Percentiles rank a stretch among this genome's conserved stretches.
These are phyloP conservation scores for Atta cephalotes DNA, from an alignment of 1,140 invertebrate species.

Conservation along the genomic window DNA sequence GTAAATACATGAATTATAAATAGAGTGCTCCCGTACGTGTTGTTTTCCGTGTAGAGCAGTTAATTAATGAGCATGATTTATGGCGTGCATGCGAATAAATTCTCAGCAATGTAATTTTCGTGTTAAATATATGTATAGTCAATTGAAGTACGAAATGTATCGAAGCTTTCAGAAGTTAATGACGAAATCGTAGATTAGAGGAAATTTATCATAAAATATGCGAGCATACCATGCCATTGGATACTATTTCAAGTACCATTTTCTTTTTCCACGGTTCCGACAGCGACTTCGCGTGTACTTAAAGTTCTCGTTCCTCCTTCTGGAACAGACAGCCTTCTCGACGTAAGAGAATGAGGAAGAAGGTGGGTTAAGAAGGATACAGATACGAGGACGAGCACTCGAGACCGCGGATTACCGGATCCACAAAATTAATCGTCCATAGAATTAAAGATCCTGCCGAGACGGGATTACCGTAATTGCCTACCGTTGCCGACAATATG, in stretches of 20 bases:
- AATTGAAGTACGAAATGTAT: background rate
- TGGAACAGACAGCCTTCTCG: no score
- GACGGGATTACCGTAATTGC: conserved; percentile 56
- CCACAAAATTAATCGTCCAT: conserved; percentile 57
- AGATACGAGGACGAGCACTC: conserved; percentile 4
- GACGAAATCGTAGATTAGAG: conserved; percentile 21
- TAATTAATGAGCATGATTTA: conserved; percentile 22
- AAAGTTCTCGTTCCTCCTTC: background rate
- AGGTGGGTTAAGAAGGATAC: conserved; percentile 6
- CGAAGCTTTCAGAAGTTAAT: conserved; percentile 7
- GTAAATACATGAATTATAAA: conserved; percentile 44
- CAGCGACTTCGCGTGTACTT: conserved; percentile 24
- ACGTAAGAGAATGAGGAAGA: conserved; percentile 10
- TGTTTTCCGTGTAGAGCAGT: background rate
- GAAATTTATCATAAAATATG: conserved; percentile 1
- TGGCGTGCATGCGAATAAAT: conserved; percentile 19
- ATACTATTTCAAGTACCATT: conserved; percentile 24
- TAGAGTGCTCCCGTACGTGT: background rate
- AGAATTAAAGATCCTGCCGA: conserved; percentile 57
- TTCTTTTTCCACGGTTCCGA: background rate
- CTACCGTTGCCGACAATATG: conserved; percentile 64
- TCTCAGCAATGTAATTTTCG: conserved; percentile 7
- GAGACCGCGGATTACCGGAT: conserved; percentile 52
- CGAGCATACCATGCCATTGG: background rate
- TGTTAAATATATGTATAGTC: background rate